Base-by-base conservation (phyloP, 2,113 vertebrate genomes). In the Dicaeum eximium region DNA sequence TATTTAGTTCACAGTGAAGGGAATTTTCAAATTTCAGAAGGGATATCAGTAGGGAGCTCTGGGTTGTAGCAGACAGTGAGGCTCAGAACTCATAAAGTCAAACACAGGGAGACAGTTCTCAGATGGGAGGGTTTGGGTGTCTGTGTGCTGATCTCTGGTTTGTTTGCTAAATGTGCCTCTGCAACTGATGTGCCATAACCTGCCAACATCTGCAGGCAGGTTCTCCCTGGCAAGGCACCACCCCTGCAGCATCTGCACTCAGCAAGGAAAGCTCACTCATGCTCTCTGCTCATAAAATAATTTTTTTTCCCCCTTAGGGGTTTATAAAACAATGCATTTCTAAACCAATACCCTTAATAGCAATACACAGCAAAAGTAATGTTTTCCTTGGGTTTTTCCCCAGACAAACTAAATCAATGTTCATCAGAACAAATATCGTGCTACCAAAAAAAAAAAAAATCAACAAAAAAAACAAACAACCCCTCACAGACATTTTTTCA, bases 221-320 rank as follows among this genome's bases (percentile, higher is more conserved):
- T 13, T 84, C 50, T 74, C 7, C 4, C 65, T 62, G 28, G n/a
- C 24, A 48, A 89, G 30, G 64, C n/a, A n/a, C 58, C 30, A 19
- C 45, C 37, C 31, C 45, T 69, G 60, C 9, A 80, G 69, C 31
- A 65, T 60, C 31, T 65, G 27, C 60, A 84, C 25, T 33, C 45
- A 69, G 58, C 40, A 56, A 65, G 44, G 15, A 69, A 83, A 73
- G 28, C 27, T 50, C 20, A 65, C 11, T 24, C 54, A 56, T 7
- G 16, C 35, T 51, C 21, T 35, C 14, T 45, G 27, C 23, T 67
- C 50, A 56, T 24, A n/a, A 40, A 31, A 37, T n/a, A 15, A n/a
- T n/a, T n/a, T n/a, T 24, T 28, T 3, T 27, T 7, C 5, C 5
- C 13, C 47, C 12, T 8, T 22, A 12, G 5, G 30, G 3, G 2